Conservation (phyloP, 2,113 vertebrate species). For the Argyrosomus japonicus region DNA sequence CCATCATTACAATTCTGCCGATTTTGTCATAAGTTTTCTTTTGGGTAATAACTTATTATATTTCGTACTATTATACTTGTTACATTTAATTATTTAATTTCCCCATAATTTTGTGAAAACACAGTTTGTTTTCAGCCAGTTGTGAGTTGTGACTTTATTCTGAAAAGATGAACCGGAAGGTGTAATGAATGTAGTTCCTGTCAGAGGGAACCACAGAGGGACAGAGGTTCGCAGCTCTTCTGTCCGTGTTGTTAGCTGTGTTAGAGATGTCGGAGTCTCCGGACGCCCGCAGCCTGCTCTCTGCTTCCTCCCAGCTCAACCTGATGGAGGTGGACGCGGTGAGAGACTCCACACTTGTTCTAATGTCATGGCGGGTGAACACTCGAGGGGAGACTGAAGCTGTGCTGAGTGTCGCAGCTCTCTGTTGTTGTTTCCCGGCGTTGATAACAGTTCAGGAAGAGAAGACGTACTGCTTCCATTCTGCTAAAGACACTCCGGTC, state of each 20-base stretch:
- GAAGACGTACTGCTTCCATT: neutral
- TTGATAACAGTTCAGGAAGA: too few species aligned
- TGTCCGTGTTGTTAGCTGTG: conserved; percentile 4
- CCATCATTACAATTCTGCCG: neutral
- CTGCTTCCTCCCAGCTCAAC: conserved; percentile 84
- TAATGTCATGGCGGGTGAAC: neutral
- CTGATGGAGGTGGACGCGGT: conserved; percentile 84
- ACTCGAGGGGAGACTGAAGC: too few species aligned
- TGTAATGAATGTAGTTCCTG: neutral
- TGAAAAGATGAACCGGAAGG: neutral
- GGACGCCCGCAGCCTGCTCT: conserved; percentile 78
- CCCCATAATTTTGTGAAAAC: neutral
- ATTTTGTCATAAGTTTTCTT: neutral
- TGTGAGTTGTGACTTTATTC: neutral
- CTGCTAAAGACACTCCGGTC: neutral
- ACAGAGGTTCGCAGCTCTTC: neutral
- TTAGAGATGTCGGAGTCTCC: conserved; percentile 83
- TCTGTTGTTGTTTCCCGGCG: neutral
- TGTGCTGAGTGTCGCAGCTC: neutral
- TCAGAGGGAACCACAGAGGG: neutral
- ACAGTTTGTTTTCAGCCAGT: neutral
- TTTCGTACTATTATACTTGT: neutral
- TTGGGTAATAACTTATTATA: neutral
- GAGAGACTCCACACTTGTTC: conserved; percentile 29
- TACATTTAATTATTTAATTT: neutral